Conservation (phyloP, 2,888 invertebrate species). For the Microplitis manilae region DNA sequence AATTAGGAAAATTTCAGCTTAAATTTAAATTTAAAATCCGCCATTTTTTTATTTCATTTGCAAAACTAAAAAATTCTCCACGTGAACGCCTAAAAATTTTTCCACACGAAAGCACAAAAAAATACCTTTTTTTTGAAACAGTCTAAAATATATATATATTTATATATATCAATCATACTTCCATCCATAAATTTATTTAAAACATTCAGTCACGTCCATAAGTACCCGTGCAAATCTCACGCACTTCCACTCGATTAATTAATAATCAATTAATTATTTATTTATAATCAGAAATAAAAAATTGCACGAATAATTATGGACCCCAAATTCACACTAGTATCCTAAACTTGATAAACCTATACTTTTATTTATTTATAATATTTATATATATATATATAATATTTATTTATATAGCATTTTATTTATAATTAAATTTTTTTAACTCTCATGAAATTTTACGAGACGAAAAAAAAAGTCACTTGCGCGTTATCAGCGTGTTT, state of each 20-base stretch:
- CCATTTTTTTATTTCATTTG: no score
- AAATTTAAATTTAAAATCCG: no score
- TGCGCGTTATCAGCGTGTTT: not conserved
- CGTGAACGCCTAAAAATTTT: no score
- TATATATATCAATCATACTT: no score
- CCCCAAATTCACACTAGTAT: conserved; percentile 45
- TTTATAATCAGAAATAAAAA: conserved; percentile 11
- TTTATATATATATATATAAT: conserved; percentile 70
- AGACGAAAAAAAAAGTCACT: conserved; percentile 21
- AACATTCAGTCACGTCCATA: no score
- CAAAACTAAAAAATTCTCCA: no score
- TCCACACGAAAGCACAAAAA: no score
- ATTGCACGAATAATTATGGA: conserved; percentile 26
- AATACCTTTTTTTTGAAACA: conserved; percentile 21
- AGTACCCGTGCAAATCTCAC: no score
- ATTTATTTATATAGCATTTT: conserved; percentile 60
- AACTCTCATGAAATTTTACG: conserved; percentile 44
- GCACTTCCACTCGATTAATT: no score
- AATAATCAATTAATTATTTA: not conserved
- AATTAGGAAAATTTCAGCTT: no score
- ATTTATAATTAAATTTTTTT: conserved; percentile 45
- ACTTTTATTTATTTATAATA: conserved; percentile 71
- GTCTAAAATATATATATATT: no score
- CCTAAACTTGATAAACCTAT: conserved; percentile 69
- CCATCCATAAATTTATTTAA: no score